phyloP scores from a whole-genome alignment of 2,113 vertebrate species.

The Oreotrochilus melanogaster region DNA sequence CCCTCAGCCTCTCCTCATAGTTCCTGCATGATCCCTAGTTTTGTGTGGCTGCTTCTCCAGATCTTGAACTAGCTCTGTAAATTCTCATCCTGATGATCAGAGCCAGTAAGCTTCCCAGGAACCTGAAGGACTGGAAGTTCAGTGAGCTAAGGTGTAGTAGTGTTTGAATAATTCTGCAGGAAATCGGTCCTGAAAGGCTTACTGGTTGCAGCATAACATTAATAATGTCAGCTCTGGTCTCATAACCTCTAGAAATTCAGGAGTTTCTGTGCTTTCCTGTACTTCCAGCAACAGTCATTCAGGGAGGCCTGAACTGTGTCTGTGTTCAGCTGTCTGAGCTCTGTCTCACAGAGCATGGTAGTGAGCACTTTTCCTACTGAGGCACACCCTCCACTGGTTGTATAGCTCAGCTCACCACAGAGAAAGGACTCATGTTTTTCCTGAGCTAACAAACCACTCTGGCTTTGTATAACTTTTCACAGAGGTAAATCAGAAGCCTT shows the following conservation, averaged over 20 bases:
- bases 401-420: background rate
- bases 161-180: background rate
- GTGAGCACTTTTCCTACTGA: background rate
- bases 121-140: background rate
- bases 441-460: background rate
- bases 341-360: background rate
- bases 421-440: background rate
- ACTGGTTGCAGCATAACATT: background rate
- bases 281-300: background rate
- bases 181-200: background rate
- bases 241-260: fast-evolving
- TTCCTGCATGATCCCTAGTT: background rate
- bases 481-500: background rate
- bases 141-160: background rate
- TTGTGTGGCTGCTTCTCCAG: background rate
- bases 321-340: background rate
- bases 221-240: background rate
- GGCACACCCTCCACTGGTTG: background rate
- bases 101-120: background rate
- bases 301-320: background rate
- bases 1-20: no score
- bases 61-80: background rate
- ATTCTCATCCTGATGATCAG: background rate
- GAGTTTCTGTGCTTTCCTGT: background rate
- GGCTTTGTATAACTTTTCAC: background rate